phyloP scores from a whole-genome alignment of 1,140 invertebrate species.

The Ceratoteleas bidentatus region DNA sequence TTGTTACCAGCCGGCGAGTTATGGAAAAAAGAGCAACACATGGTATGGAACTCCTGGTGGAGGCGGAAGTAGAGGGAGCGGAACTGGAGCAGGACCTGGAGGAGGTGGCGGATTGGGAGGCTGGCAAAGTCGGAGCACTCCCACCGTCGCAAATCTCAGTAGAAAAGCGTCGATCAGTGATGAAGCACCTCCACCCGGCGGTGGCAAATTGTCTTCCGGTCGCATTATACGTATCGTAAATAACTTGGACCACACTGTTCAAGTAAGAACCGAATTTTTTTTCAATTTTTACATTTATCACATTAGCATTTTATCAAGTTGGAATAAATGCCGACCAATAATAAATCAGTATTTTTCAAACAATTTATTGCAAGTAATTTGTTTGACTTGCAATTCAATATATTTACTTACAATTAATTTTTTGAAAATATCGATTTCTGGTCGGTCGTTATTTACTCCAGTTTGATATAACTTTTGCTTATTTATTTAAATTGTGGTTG shows the following conservation, averaged over 20 bases:
- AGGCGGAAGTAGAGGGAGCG: constrained; percentile 80
- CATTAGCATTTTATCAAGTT: no score
- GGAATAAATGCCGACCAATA: no score
- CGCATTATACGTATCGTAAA: constrained; percentile 95
- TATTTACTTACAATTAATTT: background rate
- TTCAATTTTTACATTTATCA: background rate
- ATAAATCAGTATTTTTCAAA: no score
- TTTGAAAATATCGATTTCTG: background rate
- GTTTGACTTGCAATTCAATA: background rate
- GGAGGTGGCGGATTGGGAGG: constrained; percentile 83
- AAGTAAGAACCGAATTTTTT: constrained; percentile 82
- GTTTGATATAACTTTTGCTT: no score
- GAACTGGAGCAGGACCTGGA: constrained; percentile 77
- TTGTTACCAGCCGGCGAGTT: constrained; percentile 89
- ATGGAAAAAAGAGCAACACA: constrained; percentile 92
- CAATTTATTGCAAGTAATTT: no score
- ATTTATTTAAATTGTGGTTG: no score
- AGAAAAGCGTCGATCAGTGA: constrained; percentile 82
- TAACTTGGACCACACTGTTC: constrained; percentile 93
- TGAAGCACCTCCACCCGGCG: constrained; percentile 86
- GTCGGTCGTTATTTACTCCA: no score
- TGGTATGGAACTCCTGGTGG: constrained; percentile 87
- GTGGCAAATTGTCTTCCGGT: constrained; percentile 89
- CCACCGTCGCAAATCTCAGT: constrained; percentile 86
- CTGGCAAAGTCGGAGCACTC: constrained; percentile 85